Evolutionary conservation across 2,888 invertebrate genomes (phyloP).

Genomic region (Xylota sylvarum): DNA sequence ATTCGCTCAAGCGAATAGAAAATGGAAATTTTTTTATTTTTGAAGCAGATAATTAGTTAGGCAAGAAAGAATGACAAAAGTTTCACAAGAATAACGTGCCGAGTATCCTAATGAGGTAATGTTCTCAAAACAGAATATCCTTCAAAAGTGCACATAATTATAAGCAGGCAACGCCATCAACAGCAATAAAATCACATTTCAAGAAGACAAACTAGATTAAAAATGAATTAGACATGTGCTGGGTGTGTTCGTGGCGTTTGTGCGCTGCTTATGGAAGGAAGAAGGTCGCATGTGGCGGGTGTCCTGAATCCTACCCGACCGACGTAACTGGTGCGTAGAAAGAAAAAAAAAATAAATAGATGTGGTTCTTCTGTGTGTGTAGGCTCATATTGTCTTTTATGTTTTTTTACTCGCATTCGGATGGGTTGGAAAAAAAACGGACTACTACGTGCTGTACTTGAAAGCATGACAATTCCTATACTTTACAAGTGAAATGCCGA

Average conservation of each 20-base stretch:
- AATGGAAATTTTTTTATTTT: constrained; percentile 31
- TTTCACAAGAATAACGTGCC: constrained; percentile 63
- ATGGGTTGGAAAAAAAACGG: constrained; percentile 4
- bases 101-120: constrained; percentile 70
- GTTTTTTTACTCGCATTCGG: neutral
- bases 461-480: constrained; percentile 15
- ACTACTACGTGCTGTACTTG: constrained; percentile 44
- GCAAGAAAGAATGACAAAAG: constrained; percentile 55
- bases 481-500: constrained; percentile 20
- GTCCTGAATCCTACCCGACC: neutral
- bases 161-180: constrained; percentile 50
- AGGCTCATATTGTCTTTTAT: neutral
- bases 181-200: constrained; percentile 69
- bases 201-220: constrained; percentile 65
- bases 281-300: constrained; percentile 25
- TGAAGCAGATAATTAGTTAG: constrained; percentile 68
- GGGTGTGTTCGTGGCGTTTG: constrained; percentile 51
- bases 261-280: constrained; percentile 20
- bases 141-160: constrained; percentile 65
- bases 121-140: constrained; percentile 50
- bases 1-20: constrained; percentile 32
- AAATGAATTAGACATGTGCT: constrained; percentile 67
- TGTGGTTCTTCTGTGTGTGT: neutral
- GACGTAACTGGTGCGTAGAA: constrained; percentile 27
- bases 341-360: constrained; percentile 10